A percentile compares a stretch with the other conserved stretches of the same genome.
Conservation (phyloP, 2,888 invertebrate genomes). For the Dasypogon diadema region DNA sequence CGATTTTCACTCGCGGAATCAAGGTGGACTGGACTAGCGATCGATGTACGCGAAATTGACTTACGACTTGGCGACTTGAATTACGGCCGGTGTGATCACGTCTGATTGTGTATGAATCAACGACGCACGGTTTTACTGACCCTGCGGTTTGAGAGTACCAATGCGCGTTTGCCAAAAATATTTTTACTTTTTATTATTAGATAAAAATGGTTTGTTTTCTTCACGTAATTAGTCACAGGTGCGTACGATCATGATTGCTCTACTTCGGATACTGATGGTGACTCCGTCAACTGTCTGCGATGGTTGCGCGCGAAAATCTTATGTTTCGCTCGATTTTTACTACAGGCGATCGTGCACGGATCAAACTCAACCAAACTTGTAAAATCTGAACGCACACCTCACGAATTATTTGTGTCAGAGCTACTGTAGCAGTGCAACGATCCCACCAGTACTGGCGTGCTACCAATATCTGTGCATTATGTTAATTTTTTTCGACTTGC, state of each 20-base stretch:
- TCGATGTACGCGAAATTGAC: neutral
- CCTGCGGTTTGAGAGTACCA: neutral
- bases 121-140: conserved; percentile 1
- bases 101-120: neutral
- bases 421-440: conserved; percentile 4
- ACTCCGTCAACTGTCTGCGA: conserved; percentile 18
- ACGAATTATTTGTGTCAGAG: conserved; percentile 33
- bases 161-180: conserved; percentile 16
- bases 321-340: conserved; percentile 23
- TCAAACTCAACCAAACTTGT: conserved; percentile 21
- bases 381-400: neutral
- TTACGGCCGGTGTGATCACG: neutral
- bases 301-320: conserved; percentile 5
- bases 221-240: conserved; percentile 28
- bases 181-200: conserved; percentile 5
- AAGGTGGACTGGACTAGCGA: neutral
- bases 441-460: neutral
- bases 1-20: conserved; percentile 8
- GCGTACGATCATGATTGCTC: conserved; percentile 35
- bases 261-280: conserved; percentile 1
- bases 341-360: conserved; percentile 14
- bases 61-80: no score
- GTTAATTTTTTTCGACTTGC: conserved; percentile 31
- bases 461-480: conserved; percentile 49
- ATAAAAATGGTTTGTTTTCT: neutral